These are phyloP conservation scores for Eumerus sabulonum DNA, from an alignment of 2,888 invertebrate species.

Conservation along the genomic window DNA sequence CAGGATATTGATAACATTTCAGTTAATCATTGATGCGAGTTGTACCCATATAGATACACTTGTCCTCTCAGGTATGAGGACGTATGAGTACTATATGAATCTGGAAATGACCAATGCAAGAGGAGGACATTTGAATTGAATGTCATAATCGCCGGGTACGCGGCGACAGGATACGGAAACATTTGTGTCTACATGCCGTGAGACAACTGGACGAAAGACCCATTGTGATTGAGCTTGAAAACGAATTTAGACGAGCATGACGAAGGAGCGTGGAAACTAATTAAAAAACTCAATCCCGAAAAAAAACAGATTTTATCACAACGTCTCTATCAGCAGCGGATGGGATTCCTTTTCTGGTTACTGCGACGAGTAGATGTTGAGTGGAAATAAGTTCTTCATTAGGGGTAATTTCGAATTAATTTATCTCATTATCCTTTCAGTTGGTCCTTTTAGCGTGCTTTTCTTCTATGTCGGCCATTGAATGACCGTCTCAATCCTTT, in stretches of 20 bases:
- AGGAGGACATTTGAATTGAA: constrained; percentile 32
- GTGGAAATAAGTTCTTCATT: constrained; percentile 44
- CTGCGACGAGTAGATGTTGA: no score
- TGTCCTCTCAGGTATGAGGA: neutral
- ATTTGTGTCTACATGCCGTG: neutral
- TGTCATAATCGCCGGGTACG: constrained; percentile 32
- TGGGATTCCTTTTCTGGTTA: neutral
- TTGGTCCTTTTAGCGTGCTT: constrained; percentile 36
- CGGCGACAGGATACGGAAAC: neutral
- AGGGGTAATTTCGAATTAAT: constrained; percentile 54
- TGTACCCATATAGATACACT: no score
- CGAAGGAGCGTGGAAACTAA: constrained; percentile 18
- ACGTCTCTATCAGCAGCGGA: constrained; percentile 34
- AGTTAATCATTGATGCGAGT: no score
- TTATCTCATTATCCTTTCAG: constrained; percentile 54
- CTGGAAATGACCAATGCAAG: neutral
- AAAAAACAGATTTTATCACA: constrained; percentile 19
- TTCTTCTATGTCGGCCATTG: no score
- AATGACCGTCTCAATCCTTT: no score
- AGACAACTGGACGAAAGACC: constrained; percentile 9
- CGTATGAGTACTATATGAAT: no score
- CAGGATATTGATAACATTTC: no score
- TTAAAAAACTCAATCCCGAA: constrained; percentile 46
- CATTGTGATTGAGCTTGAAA: constrained; percentile 22
- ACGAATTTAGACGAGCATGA: no score